Evolutionary conservation across 2,113 vertebrate species (phyloP).

Genomic region (Microtus richardsoni): DNA sequence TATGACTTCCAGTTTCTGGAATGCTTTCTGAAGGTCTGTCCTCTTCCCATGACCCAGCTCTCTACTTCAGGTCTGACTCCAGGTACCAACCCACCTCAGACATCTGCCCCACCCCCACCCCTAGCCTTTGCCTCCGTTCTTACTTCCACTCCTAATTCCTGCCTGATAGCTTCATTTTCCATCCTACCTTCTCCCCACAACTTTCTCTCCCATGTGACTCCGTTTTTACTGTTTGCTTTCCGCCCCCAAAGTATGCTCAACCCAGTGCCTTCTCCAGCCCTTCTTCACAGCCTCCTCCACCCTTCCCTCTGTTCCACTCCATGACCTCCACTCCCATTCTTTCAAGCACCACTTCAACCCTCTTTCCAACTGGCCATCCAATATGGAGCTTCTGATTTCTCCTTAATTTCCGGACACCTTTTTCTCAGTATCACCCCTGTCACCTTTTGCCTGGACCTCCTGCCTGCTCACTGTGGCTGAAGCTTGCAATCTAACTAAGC

Average conservation of each 20-base stretch:
- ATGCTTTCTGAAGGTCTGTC: slow-evolving; percentile 3
- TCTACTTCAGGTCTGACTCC: background rate
- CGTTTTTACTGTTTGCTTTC: background rate
- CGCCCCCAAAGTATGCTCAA: background rate
- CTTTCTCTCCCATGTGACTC: background rate
- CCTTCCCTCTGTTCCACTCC: background rate
- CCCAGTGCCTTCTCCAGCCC: background rate
- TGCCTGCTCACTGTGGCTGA: slow-evolving; percentile 33
- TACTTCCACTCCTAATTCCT: background rate
- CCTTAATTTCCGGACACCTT: background rate
- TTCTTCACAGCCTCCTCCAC: background rate
- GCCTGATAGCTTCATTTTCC: background rate
- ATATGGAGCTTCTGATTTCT: background rate
- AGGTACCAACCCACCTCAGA: background rate
- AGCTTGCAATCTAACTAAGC: slow-evolving; percentile 55
- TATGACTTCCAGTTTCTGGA: background rate
- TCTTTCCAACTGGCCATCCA: background rate
- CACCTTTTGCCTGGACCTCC: background rate
- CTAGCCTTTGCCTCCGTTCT: background rate
- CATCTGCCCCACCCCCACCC: background rate
- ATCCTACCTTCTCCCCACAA: background rate
- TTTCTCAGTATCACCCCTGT: background rate
- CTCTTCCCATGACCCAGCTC: background rate
- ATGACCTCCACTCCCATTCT: background rate
- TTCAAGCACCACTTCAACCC: background rate